Conservation (phyloP, 2,797 vertebrate genomes). For the Rhinophrynus dorsalis region DNA sequence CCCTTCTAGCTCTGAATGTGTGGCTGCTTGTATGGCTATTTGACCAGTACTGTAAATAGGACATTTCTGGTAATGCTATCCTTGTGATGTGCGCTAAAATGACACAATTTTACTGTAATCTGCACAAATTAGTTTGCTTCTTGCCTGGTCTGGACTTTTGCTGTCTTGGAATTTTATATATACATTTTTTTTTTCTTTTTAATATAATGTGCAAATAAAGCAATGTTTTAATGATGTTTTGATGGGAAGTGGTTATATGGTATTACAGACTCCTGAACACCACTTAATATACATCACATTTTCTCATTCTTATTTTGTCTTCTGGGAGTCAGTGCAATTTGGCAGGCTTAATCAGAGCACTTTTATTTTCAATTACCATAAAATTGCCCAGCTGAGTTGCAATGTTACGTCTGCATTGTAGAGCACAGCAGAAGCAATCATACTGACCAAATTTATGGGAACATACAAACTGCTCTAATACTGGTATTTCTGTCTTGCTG, state of each 20-base stretch:
- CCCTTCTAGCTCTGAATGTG: background rate
- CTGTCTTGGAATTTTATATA: slow-evolving; percentile 53
- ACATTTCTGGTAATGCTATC: slow-evolving; percentile 49
- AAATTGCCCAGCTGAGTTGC: too few relatives aligned
- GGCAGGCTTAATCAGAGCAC: too few relatives aligned
- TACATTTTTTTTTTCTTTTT: background rate
- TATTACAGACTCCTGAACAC: slow-evolving; percentile 49
- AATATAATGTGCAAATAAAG: slow-evolving; percentile 60
- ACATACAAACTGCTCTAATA: too few relatives aligned
- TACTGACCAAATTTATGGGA: too few relatives aligned
- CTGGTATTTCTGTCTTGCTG: too few relatives aligned
- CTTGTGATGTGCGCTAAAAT: slow-evolving; percentile 51
- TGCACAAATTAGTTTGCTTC: slow-evolving; percentile 45
- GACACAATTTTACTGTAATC: slow-evolving; percentile 46
- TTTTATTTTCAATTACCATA: too few relatives aligned
- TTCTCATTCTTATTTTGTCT: background rate
- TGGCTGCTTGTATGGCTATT: slow-evolving; percentile 25
- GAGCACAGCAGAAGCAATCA: too few relatives aligned
- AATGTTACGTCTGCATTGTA: too few relatives aligned
- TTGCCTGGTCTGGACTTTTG: slow-evolving; percentile 49
- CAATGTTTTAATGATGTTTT: slow-evolving; percentile 63
- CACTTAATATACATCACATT: slow-evolving; percentile 47
- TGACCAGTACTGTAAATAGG: slow-evolving; percentile 37
- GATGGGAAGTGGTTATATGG: slow-evolving; percentile 57
- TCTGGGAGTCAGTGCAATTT: too few relatives aligned